Conservation (phyloP, 2,797 vertebrate species). For the Diplodus sargus region DNA sequence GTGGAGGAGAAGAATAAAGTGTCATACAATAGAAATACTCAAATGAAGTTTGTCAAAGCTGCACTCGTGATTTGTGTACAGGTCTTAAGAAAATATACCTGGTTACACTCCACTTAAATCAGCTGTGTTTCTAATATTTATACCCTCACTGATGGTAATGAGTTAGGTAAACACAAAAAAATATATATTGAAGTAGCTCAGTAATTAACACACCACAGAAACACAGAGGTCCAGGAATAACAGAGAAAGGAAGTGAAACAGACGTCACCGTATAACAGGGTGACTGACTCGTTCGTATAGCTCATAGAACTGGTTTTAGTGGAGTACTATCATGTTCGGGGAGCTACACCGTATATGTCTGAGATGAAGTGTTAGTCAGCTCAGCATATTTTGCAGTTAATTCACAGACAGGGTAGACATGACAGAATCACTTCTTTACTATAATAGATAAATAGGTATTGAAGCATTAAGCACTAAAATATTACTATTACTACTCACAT, state of each 20-base stretch:
- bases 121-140: too few species aligned
- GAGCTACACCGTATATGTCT: not conserved
- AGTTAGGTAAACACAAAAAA: not conserved
- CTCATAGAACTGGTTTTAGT: not conserved
- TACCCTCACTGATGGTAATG: too few species aligned
- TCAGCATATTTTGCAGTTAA: not conserved
- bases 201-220: constrained; percentile 56
- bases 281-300: constrained; percentile 4
- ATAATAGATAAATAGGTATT: not conserved
- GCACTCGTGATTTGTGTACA: not conserved
- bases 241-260: constrained; percentile 82
- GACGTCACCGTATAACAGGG: constrained; percentile 28
- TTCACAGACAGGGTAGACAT: not conserved
- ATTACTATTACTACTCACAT: too few species aligned
- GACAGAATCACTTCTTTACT: not conserved
- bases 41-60: not conserved
- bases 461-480: too few species aligned
- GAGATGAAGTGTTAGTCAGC: not conserved
- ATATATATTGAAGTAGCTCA: not conserved
- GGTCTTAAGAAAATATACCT: not conserved
- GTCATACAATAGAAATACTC: not conserved
- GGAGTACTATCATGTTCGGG: not conserved
- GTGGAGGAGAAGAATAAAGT: not conserved
- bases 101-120: not conserved
- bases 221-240: constrained; percentile 75